These are phyloP conservation scores for Platysternon megacephalum DNA, from an alignment of 2,113 vertebrate species.

Conservation along the genomic window DNA sequence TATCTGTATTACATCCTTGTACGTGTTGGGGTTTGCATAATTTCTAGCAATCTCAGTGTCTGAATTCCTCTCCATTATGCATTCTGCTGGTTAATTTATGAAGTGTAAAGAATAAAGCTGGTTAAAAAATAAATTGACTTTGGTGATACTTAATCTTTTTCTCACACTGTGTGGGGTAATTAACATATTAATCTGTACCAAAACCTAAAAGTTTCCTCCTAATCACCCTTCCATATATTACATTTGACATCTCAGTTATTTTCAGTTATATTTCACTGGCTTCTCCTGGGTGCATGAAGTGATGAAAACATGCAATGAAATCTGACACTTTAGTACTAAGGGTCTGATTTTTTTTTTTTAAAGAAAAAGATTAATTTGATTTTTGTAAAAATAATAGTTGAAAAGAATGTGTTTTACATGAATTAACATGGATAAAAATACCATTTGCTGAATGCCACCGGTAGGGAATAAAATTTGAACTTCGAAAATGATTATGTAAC, in stretches of 20 bases:
- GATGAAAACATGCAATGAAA: conserved; percentile 43
- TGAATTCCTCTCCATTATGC: conserved; percentile 37
- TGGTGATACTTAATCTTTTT: conserved; percentile 72
- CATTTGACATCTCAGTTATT: conserved; percentile 60
- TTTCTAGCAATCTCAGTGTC: conserved; percentile 45
- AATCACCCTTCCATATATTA: conserved; percentile 62
- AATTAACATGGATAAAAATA: conserved; percentile 4
- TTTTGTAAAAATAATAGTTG: conserved; percentile 45
- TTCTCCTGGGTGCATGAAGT: not conserved
- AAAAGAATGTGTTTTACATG: conserved; percentile 46
- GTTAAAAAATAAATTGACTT: conserved; percentile 77
- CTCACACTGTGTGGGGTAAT: conserved; percentile 58
- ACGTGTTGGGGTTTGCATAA: conserved; percentile 62
- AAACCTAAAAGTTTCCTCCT: conserved; percentile 66
- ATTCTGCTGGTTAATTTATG: conserved; percentile 70
- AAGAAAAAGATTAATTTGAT: conserved; percentile 49
- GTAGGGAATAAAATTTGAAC: not conserved
- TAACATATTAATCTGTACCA: conserved; percentile 76
- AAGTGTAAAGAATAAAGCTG: conserved; percentile 67
- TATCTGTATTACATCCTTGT: conserved; percentile 51
- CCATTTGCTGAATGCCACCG: conserved; percentile 20
- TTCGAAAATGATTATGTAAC: conserved; percentile 15
- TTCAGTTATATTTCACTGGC: conserved; percentile 58
- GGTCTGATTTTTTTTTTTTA: conserved; percentile 35
- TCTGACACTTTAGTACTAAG: conserved; percentile 24